phyloP scores from a whole-genome alignment of 1,140 invertebrate species.

The Drosophila mauritiana region DNA sequence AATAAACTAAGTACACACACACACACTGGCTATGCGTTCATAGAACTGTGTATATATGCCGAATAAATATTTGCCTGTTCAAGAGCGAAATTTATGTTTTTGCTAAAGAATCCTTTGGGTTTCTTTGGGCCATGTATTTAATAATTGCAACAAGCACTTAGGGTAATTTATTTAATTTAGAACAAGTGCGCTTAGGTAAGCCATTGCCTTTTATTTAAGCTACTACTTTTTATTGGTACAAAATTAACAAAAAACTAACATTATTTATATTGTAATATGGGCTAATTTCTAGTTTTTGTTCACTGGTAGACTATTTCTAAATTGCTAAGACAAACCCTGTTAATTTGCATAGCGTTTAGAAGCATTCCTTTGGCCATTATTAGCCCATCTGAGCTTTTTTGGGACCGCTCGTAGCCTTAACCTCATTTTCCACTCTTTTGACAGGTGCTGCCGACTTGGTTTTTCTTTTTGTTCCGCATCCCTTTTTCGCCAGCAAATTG shows the following conservation, averaged over 20 bases:
- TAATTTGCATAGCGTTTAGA: not conserved
- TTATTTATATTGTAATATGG: too few relatives aligned
- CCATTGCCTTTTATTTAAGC: too few relatives aligned
- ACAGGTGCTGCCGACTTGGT: constrained; percentile 36
- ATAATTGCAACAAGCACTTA: constrained; percentile 46
- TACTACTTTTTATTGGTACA: too few relatives aligned
- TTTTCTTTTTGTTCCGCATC: constrained; percentile 32
- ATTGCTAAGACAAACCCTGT: not conserved
- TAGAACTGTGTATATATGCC: constrained; percentile 12
- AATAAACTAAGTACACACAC: constrained; percentile 32
- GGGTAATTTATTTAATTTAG: constrained; percentile 16
- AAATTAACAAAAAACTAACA: too few relatives aligned
- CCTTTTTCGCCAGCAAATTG: constrained; percentile 24
- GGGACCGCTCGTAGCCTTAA: constrained; percentile 32
- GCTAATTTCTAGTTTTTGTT: not conserved
- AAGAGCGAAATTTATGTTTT: constrained; percentile 29
- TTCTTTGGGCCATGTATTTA: constrained; percentile 17
- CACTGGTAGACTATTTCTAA: not conserved
- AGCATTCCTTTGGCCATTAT: constrained; percentile 17
- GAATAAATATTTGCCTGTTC: constrained; percentile 56
- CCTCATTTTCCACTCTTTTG: constrained; percentile 48
- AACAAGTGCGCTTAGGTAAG: not conserved
- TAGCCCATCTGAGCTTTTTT: constrained; percentile 14
- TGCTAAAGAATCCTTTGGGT: not conserved
- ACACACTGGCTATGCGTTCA: constrained; percentile 2